Evolutionary conservation across 2,113 vertebrate species (phyloP), one percentile per base, ranked within the genome.

Genomic region (Chelonoidis abingdonii): DNA sequence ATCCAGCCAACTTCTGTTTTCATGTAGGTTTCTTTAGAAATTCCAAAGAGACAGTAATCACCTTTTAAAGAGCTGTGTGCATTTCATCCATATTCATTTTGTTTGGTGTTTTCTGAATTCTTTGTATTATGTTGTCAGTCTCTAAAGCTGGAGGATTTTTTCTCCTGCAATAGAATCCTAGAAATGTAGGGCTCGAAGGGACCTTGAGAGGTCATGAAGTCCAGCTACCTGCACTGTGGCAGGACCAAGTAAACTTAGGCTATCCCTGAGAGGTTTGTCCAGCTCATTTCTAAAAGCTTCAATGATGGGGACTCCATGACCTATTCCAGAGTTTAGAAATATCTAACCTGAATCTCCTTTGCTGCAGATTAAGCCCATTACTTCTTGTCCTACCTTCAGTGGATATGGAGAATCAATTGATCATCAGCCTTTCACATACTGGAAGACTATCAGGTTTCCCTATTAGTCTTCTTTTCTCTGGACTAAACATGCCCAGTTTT

Each of bases 31-130:
- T 83, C 89, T 82, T 75, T 41, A 17, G 22, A 85, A 85, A 89
- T 49, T 31, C 1, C 10, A 27, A n/a, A 59, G 9, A 3, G 1
- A 2, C 5, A 31, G 0, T 0, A 24, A 16, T 11, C 31, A 19
- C 31, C 49, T 54, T 47, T 65, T 84, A 0, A 88, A 6, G 31
- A 80, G 31, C 27, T 84, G 5, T 29, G 8, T 29, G 10, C 14
- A 16, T 83, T 92, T 86, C 75, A 56, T 86, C 41, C 0, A 1
- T 44, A 17, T 62, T 38, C 44, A 80, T 80, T 80, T 75, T 93
- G 1, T 84, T 56, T 86, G 1, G 0, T 1, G 0, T 62, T 2
- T 79, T 90, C 47, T 0, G 2, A 7, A 3, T 83, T 84, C 87
- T 91, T 79, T 5, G 38, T 83, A 50, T 75, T 78, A 8, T 8